These are phyloP conservation scores for Thecophora atra DNA, from an alignment of 2,888 invertebrate species.

Conservation along the genomic window DNA sequence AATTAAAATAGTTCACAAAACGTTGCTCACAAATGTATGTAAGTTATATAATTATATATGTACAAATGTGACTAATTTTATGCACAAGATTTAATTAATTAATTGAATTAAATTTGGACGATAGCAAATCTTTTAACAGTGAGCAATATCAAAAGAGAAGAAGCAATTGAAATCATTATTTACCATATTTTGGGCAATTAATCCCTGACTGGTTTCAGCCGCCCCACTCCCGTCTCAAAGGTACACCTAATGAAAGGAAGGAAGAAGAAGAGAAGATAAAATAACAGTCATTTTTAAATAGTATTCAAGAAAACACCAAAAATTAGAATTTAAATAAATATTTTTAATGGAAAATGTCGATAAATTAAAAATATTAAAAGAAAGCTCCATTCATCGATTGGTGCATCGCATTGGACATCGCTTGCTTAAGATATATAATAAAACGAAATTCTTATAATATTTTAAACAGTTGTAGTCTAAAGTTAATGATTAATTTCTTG, in stretches of 20 bases:
- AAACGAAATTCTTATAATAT: no score
- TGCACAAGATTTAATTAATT: no score
- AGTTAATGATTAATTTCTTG: no score
- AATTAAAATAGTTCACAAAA: no score
- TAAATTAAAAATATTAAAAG: no score
- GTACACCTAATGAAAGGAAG: slow-evolving; percentile 65
- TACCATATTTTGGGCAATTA: slow-evolving; percentile 68
- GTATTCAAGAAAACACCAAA: slow-evolving; percentile 37
- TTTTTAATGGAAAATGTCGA: no score
- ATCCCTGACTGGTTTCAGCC: slow-evolving; percentile 68
- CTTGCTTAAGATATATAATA: no score
- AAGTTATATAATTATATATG: no score
- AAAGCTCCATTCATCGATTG: slow-evolving; percentile 49
- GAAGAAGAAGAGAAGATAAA: slow-evolving; percentile 54
- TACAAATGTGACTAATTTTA: no score
- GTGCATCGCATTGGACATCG: no score
- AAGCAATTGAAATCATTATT: slow-evolving; percentile 53
- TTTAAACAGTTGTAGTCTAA: no score
- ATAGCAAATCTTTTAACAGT: slow-evolving; percentile 15
- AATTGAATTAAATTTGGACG: background rate
- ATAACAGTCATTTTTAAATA: slow-evolving; percentile 44
- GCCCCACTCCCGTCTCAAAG: slow-evolving; percentile 69
- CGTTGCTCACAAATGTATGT: no score
- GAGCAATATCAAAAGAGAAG: slow-evolving; percentile 39
- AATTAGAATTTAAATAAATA: slow-evolving; percentile 18